Percentiles rank a stretch among this genome's conserved stretches.
phyloP scores from a whole-genome alignment of 2,888 invertebrate genomes.

The Pollenia griseotomentosa region DNA sequence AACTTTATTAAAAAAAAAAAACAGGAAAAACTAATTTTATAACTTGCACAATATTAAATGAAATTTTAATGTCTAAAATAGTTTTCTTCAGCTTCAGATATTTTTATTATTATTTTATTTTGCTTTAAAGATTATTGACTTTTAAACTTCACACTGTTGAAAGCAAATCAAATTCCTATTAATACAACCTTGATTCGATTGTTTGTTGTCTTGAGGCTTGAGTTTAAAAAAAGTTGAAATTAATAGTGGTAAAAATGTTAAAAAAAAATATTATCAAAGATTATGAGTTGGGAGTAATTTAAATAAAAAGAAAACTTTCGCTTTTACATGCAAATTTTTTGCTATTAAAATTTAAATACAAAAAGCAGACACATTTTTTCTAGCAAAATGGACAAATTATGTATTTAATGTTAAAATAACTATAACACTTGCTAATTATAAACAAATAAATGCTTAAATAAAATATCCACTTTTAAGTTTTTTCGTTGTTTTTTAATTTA shows the following conservation, averaged over 20 bases:
- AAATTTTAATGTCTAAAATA: no score
- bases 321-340: slow-evolving; percentile 30
- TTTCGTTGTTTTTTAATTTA: neutral
- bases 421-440: slow-evolving; percentile 7
- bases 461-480: neutral
- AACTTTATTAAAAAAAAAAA: no score
- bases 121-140: slow-evolving; percentile 3
- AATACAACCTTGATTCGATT: slow-evolving; percentile 17
- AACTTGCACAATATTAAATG: no score
- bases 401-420: neutral
- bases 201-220: neutral
- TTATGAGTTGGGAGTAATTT: neutral
- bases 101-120: slow-evolving; percentile 10
- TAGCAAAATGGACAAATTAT: neutral
- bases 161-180: slow-evolving; percentile 29
- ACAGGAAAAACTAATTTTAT: no score
- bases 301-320: slow-evolving; percentile 27
- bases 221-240: neutral
- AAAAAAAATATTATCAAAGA: slow-evolving; percentile 4
- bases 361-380: neutral
- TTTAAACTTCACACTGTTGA: slow-evolving; percentile 17
- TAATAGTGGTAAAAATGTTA: slow-evolving; percentile 8
- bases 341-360: neutral
- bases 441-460: slow-evolving; percentile 1
- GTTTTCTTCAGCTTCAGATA: neutral